These are phyloP conservation scores for Polyommatus iphigenia DNA, from an alignment of 2,888 invertebrate species.

Conservation along the genomic window DNA sequence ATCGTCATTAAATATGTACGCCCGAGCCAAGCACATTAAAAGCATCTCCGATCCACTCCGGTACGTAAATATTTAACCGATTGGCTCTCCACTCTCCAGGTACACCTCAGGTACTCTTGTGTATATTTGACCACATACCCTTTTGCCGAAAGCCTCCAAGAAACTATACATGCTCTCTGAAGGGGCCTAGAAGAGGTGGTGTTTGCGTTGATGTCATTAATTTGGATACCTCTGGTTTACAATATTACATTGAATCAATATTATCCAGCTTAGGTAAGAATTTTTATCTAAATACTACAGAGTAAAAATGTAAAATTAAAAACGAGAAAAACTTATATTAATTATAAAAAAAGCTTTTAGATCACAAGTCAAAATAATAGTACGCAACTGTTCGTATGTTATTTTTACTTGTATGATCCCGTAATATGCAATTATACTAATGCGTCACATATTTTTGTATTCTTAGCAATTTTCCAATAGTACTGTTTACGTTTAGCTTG, in stretches of 20 bases:
- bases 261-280: too few species aligned
- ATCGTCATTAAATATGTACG: conserved; percentile 39
- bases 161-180: conserved; percentile 49
- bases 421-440: too few species aligned
- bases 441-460: too few species aligned
- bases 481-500: not conserved
- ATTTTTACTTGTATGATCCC: too few species aligned
- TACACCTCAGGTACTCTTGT: conserved; percentile 57
- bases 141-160: conserved; percentile 70
- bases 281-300: too few species aligned
- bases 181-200: conserved; percentile 13
- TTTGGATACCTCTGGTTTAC: not conserved
- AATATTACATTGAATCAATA: too few species aligned
- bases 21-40: conserved; percentile 48
- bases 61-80: conserved; percentile 74
- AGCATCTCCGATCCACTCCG: conserved; percentile 52
- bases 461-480: too few species aligned
- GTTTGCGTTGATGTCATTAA: not conserved
- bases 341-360: too few species aligned
- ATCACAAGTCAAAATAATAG: too few species aligned
- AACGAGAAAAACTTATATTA: too few species aligned
- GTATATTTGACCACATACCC: conserved; percentile 69
- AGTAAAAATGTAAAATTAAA: too few species aligned
- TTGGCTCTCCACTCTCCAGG: conserved; percentile 68
- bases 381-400: too few species aligned